These are phyloP conservation scores for Choristoneura rosaceana DNA, from an alignment of 2,888 invertebrate genomes.

Conservation along the genomic window DNA sequence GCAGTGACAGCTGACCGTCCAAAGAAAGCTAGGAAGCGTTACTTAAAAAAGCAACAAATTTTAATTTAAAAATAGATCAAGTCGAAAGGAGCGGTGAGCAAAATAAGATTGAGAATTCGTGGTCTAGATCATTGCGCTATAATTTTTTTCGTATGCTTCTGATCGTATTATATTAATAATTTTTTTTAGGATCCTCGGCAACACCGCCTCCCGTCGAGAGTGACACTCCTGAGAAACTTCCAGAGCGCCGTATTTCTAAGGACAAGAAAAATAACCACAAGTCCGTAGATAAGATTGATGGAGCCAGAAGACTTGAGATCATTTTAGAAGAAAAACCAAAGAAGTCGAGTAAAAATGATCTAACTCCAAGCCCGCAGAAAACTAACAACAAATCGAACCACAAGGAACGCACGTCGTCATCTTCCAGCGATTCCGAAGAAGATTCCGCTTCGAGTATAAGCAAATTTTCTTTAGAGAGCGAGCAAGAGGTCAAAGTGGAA, in stretches of 20 bases:
- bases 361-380: conserved; percentile 67
- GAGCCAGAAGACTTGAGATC: conserved; percentile 63
- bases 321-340: conserved; percentile 70
- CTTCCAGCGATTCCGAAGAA: conserved; percentile 74
- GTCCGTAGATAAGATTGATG: conserved; percentile 66
- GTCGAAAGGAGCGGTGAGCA: too few species aligned
- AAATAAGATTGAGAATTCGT: too few species aligned
- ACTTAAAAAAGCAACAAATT: too few species aligned
- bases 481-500: conserved; percentile 58
- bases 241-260: conserved; percentile 65
- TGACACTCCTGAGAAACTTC: conserved; percentile 71
- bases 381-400: conserved; percentile 58
- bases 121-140: too few species aligned
- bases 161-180: not conserved
- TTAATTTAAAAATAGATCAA: too few species aligned
- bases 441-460: conserved; percentile 66
- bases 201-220: conserved; percentile 72
- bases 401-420: conserved; percentile 70
- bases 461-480: conserved; percentile 64
- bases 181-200: conserved; percentile 65
- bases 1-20: too few species aligned
- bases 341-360: conserved; percentile 63
- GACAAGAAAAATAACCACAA: conserved; percentile 71
- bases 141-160: too few species aligned
- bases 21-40: too few species aligned